Percentiles rank a stretch among this genome's conserved stretches.
Evolutionary conservation across 1,140 invertebrate species (phyloP).

Genomic region (Leptinotarsa undecemlineata): DNA sequence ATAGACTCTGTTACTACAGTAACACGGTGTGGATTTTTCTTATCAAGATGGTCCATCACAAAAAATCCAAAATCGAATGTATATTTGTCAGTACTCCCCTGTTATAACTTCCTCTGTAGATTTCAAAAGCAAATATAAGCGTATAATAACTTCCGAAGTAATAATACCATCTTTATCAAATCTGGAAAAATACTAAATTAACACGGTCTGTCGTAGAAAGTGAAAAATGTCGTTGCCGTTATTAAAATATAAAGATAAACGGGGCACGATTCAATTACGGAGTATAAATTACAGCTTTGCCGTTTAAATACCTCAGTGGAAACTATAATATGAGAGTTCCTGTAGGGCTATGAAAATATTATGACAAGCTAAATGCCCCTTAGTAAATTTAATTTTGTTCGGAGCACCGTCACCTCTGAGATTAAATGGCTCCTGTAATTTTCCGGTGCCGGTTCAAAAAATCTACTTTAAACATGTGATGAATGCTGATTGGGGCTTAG

Average conservation of each 20-base stretch:
- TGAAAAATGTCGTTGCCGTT: conserved; percentile 1
- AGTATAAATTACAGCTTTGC: conserved; percentile 21
- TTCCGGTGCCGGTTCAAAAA: conserved; percentile 24
- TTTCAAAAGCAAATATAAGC: no score
- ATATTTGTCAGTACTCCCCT: no score
- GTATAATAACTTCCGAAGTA: no score
- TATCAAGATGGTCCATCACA: no score
- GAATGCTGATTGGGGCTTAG: conserved; percentile 28
- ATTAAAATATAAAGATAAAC: conserved; percentile 1
- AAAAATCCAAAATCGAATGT: no score
- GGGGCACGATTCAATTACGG: background rate
- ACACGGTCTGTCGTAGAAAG: background rate
- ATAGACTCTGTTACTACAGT: no score
- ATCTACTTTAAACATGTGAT: conserved; percentile 12
- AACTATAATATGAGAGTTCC: conserved; percentile 31
- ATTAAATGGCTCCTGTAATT: conserved; percentile 38
- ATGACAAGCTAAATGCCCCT: conserved; percentile 38
- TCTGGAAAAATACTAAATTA: background rate
- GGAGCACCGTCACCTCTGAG: conserved; percentile 28
- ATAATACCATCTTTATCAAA: background rate
- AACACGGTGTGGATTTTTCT: no score
- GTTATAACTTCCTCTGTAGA: no score
- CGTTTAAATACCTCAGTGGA: conserved; percentile 32
- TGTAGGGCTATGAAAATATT: conserved; percentile 36
- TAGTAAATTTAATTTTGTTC: conserved; percentile 37